These are phyloP conservation scores for Glossophaga mutica DNA, from an alignment of 2,797 vertebrate genomes.

Conservation along the genomic window DNA sequence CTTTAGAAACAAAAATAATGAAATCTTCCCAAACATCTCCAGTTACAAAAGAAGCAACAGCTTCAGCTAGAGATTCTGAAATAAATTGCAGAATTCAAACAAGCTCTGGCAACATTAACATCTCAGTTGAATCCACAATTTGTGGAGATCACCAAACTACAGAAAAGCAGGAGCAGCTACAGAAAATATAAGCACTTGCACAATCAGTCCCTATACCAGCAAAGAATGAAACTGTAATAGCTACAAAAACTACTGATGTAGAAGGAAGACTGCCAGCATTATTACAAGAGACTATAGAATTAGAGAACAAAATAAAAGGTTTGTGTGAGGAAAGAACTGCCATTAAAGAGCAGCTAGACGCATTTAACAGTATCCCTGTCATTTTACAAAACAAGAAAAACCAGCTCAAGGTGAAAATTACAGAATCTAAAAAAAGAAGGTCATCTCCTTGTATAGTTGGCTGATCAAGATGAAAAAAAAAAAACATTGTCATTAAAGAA, in stretches of 20 bases:
- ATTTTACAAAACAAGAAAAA: constrained; percentile 92
- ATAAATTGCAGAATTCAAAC: constrained; percentile 82
- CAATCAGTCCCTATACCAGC: constrained; percentile 55
- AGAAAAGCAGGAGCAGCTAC: constrained; percentile 88
- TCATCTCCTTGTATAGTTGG: constrained; percentile 95
- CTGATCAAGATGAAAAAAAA: constrained; percentile 96
- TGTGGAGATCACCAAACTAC: constrained; percentile 88
- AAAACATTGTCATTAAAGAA: constrained; percentile 89
- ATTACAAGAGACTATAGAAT: constrained; percentile 84
- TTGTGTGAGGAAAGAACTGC: constrained; percentile 82
- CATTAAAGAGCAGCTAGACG: constrained; percentile 90
- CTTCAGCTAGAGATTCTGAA: constrained; percentile 79
- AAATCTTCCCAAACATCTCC: constrained; percentile 80
- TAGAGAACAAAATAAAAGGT: constrained; percentile 88
- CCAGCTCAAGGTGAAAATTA: constrained; percentile 90
- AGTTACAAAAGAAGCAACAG: constrained; percentile 69
- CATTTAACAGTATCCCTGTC: constrained; percentile 90
- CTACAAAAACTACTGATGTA: constrained; percentile 79
- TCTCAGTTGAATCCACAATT: constrained; percentile 86
- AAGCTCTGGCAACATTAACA: constrained; percentile 89
- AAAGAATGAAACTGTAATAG: constrained; percentile 61
- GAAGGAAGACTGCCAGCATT: constrained; percentile 85
- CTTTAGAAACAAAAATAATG: constrained; percentile 52
- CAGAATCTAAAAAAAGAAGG: constrained; percentile 97
- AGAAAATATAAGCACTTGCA: constrained; percentile 81